Evolutionary conservation across 2,113 vertebrate genomes (phyloP), one percentile per base, ranked within the genome.

Genomic region (Alouatta palliata): DNA sequence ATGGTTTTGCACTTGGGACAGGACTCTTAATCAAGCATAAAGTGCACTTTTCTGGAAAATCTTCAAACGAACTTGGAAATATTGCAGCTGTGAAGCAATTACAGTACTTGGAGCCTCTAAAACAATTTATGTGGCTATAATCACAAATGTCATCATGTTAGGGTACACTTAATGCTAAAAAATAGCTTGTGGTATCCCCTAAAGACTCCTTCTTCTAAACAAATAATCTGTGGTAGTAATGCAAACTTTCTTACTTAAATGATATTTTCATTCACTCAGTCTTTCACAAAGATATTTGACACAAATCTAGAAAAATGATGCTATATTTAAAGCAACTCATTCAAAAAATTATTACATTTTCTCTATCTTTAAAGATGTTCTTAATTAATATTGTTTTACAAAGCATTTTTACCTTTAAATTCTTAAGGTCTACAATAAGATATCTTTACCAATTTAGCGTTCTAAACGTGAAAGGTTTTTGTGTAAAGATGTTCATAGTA

Each of bases 21-120:
- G 35, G 81, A 98, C 94, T 82, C 40, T 27, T 93, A 95, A 94
- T 82, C 75, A 97, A 47, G 19, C 37, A 86, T 64, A 96, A 75
- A 95, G 47, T 91, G 76, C 45, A 81, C 64, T 97, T 95, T 71
- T 84, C 94, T 97, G 87, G 93, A 97, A 96, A 70, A 95, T 94
- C 17, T 64, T 96, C 97, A 96, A 85, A 90, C 30, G 27, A 77
- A n/a, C 79, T 95, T 90, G 54, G 96, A 98, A 98, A 81, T 27
- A 80, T 43, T 89, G 58, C 40, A 96, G 70, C 92, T 95, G 87
- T 85, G 83, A 88, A 76, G 27, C 95, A 89, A 95, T 95, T 89
- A 93, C 95, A 64, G 80, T 94, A 52, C 49, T 89, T 66, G 75
- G 47, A n/a, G 21, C 14, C 91, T 96, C 40, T 84, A 47, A 83